Evolutionary conservation across 2,797 vertebrate species (phyloP).

Genomic region (Molossus alvarezi): DNA sequence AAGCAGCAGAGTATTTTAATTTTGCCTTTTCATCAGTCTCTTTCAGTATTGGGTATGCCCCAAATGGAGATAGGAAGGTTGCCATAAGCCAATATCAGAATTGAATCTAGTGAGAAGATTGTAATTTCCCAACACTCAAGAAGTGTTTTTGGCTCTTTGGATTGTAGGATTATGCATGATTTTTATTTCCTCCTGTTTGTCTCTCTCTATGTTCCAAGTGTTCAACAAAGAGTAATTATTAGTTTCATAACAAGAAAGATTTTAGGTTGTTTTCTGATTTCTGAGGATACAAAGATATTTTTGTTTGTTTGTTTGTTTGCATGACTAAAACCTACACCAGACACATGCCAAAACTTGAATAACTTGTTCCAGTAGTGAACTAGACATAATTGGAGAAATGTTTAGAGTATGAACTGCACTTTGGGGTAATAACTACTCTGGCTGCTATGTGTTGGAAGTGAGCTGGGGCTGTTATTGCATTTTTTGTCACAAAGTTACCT

Average conservation of each 20-base stretch:
- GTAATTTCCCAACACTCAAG: conserved; percentile 15
- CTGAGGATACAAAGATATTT: background rate
- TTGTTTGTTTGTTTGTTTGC: conserved; percentile 27
- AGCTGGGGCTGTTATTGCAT: background rate
- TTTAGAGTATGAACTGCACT: background rate
- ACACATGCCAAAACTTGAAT: background rate
- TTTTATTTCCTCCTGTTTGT: background rate
- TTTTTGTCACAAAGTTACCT: background rate
- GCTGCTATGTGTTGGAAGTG: background rate
- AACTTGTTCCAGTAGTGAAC: background rate
- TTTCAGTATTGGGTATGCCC: background rate
- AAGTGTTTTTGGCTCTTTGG: background rate
- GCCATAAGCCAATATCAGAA: conserved; percentile 34
- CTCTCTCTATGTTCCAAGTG: conserved; percentile 60
- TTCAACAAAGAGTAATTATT: conserved; percentile 14
- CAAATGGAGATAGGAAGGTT: background rate
- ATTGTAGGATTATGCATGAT: background rate
- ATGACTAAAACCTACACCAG: background rate
- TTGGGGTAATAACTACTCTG: background rate
- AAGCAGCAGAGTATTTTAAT: background rate
- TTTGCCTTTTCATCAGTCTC: background rate
- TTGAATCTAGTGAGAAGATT: conserved; percentile 20
- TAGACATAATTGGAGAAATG: background rate
- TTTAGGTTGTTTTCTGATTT: conserved; percentile 45
- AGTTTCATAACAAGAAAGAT: conserved; percentile 47